Base-by-base conservation (phyloP, 2,797 vertebrate genomes). In the Gymnopithys bicolor region DNA sequence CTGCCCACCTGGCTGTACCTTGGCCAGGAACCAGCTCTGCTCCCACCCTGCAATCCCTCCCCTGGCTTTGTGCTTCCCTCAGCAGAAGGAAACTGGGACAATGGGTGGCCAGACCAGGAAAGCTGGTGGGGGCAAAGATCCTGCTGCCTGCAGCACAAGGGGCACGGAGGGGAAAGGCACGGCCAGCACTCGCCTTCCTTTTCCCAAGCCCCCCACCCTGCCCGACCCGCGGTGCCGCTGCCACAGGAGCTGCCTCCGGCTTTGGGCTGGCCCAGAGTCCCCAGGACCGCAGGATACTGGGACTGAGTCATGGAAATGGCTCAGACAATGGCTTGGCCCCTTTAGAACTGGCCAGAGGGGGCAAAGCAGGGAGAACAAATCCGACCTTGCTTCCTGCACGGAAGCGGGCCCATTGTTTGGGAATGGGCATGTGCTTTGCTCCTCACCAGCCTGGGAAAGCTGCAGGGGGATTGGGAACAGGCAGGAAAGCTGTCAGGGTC, bases 351-450 rank as follows among this genome's bases (percentile, higher is more conserved):
- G 86, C 81, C 90, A 7, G 97, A 97, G 96, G 77, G 97, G 97
- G 96, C 91, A 94, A 95, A 95, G 95, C 93, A 83, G 83, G 78
- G 86, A 89, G 97, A 90, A 89, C 94, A 94, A 86, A 90, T 56
- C 48, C 8, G 95, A 80, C 93, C 96, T 60, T 7, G 93, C 97
- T 98, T 97, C 97, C 97, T 96, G 94, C 93, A 3, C 82, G 97
- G 98, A 98, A 98, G 94, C 56, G 4, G 93, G 51, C 39, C 93
- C 96, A 97, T 98, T 98, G 97, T 97, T 95, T 85, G 79, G 48
- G 25, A 78, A 71, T 7, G 94, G 93, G 84, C 89, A 97, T 85
- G 94, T 95, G 94, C 95, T 71, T 71, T 4, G 75, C 87, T 94
- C 77, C 87, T 75, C 82, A 21, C 35, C 81, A 74, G 89, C 58